Percentiles rank a stretch among this genome's conserved stretches.
These are phyloP conservation scores for Acronicta psi DNA, from an alignment of 2,888 invertebrate species.

Conservation along the genomic window DNA sequence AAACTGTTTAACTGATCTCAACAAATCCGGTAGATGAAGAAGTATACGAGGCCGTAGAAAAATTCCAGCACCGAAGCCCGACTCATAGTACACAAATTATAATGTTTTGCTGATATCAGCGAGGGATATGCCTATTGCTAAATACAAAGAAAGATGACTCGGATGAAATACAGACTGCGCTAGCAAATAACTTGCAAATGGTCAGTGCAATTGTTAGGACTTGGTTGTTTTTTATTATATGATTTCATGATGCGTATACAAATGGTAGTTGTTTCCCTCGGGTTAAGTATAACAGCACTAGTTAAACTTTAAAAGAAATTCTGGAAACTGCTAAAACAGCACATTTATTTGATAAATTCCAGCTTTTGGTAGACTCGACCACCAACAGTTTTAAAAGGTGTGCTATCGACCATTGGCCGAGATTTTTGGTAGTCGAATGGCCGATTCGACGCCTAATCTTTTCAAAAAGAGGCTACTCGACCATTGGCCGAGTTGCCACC, in stretches of 20 bases:
- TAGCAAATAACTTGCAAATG: slow-evolving; percentile 37
- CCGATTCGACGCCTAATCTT: too few species aligned
- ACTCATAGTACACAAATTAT: slow-evolving; percentile 9
- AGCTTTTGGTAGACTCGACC: too few species aligned
- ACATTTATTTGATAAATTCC: too few species aligned
- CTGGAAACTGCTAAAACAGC: too few species aligned
- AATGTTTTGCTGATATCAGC: slow-evolving; percentile 19
- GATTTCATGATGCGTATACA: slow-evolving; percentile 1
- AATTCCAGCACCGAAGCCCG: slow-evolving; percentile 11
- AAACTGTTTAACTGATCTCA: slow-evolving; percentile 17
- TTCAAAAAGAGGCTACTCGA: too few species aligned
- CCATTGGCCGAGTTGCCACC: too few species aligned
- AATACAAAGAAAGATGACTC: slow-evolving; percentile 32
- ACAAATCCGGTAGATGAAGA: slow-evolving; percentile 39
- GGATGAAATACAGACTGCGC: slow-evolving; percentile 28
- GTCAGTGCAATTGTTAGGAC: slow-evolving; percentile 36
- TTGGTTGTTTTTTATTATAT: slow-evolving; percentile 26
- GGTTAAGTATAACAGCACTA: too few species aligned
- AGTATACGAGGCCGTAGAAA: slow-evolving; percentile 19
- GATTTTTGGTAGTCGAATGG: too few species aligned
- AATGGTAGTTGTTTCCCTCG: background rate
- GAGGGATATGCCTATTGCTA: slow-evolving; percentile 12
- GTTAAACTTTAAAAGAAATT: too few species aligned
- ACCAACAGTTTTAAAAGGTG: too few species aligned
- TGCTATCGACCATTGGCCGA: too few species aligned